Percentiles rank a stretch among this genome's conserved stretches.
Evolutionary conservation across 2,113 vertebrate genomes (phyloP).

Genomic region (Vulpes lagopus): DNA sequence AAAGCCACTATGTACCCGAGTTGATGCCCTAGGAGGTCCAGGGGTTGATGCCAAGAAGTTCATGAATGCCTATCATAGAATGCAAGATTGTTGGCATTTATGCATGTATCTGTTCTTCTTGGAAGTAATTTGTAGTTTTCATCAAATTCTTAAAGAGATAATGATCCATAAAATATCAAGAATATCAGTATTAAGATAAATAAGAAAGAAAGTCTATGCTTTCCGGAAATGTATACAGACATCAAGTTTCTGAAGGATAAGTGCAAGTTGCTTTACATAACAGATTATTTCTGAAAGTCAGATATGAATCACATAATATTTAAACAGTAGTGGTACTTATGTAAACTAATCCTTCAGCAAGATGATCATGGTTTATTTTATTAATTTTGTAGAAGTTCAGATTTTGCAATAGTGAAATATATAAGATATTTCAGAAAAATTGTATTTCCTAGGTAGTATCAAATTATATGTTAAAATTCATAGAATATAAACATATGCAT

Average conservation of each 20-base stretch:
- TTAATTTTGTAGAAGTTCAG: background rate
- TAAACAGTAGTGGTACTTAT: background rate
- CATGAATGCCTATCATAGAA: background rate
- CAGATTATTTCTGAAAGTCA: background rate
- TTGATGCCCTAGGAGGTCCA: background rate
- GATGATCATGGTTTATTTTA: background rate
- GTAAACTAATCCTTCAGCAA: background rate
- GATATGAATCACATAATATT: background rate
- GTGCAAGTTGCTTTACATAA: background rate
- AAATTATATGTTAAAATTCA: slow-evolving; percentile 27
- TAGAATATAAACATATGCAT: background rate
- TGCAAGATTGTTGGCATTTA: background rate
- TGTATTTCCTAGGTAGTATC: background rate
- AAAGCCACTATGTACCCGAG: background rate
- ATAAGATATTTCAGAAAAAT: background rate
- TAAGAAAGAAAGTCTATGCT: background rate
- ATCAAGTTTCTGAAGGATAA: background rate
- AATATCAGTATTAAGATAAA: slow-evolving; percentile 7
- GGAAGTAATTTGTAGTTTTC: background rate
- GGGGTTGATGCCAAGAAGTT: background rate
- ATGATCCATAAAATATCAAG: slow-evolving; percentile 8
- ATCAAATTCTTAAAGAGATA: slow-evolving; percentile 3
- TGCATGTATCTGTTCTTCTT: background rate
- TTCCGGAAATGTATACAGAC: background rate
- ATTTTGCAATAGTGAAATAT: background rate